Percentiles rank a stretch among this genome's conserved stretches.
phyloP scores from a whole-genome alignment of 2,888 invertebrate species.

The Nebria salina region DNA sequence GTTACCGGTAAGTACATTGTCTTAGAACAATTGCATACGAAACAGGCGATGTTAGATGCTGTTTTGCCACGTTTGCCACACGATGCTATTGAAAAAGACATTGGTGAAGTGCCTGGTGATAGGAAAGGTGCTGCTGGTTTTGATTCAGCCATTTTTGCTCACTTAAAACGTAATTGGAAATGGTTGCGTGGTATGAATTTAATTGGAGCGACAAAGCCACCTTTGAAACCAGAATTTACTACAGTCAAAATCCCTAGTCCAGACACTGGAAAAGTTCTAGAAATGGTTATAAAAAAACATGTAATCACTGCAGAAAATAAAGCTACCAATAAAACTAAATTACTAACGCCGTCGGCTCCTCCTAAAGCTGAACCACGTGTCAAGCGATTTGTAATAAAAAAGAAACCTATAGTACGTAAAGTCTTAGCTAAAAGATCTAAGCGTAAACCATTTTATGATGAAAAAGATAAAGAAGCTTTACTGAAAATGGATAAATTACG shows the following conservation, averaged over 20 bases:
- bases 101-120: constrained; percentile 77
- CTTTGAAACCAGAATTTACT: not conserved
- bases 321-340: constrained; percentile 44
- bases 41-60: constrained; percentile 63
- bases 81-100: constrained; percentile 64
- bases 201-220: constrained; percentile 33
- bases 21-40: constrained; percentile 63
- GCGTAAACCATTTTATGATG: constrained; percentile 64
- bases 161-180: constrained; percentile 73
- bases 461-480: constrained; percentile 71
- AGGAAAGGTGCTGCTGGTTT: constrained; percentile 76
- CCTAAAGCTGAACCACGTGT: constrained; percentile 38
- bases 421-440: constrained; percentile 42
- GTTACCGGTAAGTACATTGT: constrained; percentile 58
- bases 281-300: constrained; percentile 53
- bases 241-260: constrained; percentile 19
- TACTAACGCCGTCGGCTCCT: constrained; percentile 48
- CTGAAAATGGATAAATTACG: constrained; percentile 69
- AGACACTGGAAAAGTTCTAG: constrained; percentile 34
- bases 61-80: constrained; percentile 61
- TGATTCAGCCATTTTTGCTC: constrained; percentile 75
- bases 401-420: constrained; percentile 33
- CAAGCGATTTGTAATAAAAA: constrained; percentile 32
- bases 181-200: constrained; percentile 62
- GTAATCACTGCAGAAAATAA: constrained; percentile 53